Evolutionary conservation across 2,888 invertebrate genomes (phyloP).

Genomic region (Nesidiocoris tenuis): DNA sequence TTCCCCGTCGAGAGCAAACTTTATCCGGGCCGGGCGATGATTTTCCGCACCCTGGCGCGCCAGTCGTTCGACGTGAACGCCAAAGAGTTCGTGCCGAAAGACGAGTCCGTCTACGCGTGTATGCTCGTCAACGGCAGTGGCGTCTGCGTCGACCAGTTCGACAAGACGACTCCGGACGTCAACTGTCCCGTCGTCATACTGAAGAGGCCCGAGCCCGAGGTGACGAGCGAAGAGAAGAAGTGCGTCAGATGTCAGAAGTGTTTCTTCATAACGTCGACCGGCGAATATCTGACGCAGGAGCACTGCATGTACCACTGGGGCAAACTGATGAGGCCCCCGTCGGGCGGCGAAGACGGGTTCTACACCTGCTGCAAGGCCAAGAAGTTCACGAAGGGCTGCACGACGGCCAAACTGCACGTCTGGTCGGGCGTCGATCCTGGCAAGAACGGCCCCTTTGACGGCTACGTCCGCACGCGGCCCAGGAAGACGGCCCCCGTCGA

Average conservation of each 20-base stretch:
- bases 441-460: conserved; percentile 70
- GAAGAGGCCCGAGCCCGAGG: conserved; percentile 29
- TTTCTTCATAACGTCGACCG: conserved; percentile 69
- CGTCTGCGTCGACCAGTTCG: conserved; percentile 29
- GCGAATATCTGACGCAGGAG: conserved; percentile 71
- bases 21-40: conserved; percentile 64
- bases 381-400: conserved; percentile 64
- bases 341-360: conserved; percentile 49
- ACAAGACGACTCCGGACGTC: conserved; percentile 14
- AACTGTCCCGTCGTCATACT: background rate
- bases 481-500: conserved; percentile 58
- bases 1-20: conserved; percentile 68
- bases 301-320: conserved; percentile 89
- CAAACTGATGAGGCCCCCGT: conserved; percentile 62
- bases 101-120: conserved; percentile 45
- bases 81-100: conserved; percentile 64
- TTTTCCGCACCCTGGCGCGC: conserved; percentile 57
- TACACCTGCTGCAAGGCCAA: conserved; percentile 67
- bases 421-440: conserved; percentile 73
- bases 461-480: conserved; percentile 63
- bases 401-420: conserved; percentile 67
- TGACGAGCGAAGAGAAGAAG: conserved; percentile 52
- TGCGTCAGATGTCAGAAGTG: conserved; percentile 72
- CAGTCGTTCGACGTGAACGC: conserved; percentile 64
- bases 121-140: conserved; percentile 37